Percentiles rank a stretch among this genome's conserved stretches.
Evolutionary conservation across 2,113 vertebrate genomes (phyloP).

Genomic region (Sminthopsis crassicaudata): DNA sequence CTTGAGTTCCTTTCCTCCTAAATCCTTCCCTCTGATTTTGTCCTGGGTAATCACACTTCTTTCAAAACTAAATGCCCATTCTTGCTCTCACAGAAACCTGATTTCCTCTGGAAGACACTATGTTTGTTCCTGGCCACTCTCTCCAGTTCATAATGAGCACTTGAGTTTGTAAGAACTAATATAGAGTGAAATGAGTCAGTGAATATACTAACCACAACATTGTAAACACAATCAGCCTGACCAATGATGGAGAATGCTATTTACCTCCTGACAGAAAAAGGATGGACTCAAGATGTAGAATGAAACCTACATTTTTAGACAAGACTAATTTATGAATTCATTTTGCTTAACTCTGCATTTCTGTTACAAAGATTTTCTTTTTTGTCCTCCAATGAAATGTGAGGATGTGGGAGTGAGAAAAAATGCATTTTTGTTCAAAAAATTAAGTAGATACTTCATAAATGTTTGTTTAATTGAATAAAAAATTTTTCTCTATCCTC

Average conservation of each 20-base stretch:
- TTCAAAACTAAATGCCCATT: neutral
- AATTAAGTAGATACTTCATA: neutral
- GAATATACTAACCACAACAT: neutral
- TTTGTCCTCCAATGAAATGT: neutral
- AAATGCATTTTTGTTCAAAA: neutral
- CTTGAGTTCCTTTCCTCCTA: neutral
- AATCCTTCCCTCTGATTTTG: neutral
- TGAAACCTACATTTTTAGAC: neutral
- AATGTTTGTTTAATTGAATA: neutral
- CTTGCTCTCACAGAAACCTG: neutral
- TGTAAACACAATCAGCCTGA: neutral
- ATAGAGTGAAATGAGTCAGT: neutral
- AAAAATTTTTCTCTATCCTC: neutral
- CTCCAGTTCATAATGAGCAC: neutral
- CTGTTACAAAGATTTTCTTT: neutral
- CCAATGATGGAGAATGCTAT: neutral
- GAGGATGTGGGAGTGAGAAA: neutral
- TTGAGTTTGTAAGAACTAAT: neutral
- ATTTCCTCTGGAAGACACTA: neutral
- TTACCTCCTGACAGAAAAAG: neutral
- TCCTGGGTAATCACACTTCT: neutral
- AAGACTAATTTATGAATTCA: neutral
- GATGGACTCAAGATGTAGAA: neutral
- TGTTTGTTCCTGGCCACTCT: neutral
- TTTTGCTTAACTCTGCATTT: neutral